Evolutionary conservation across 2,113 vertebrate species (phyloP).

Genomic region (Pelusios castaneus): DNA sequence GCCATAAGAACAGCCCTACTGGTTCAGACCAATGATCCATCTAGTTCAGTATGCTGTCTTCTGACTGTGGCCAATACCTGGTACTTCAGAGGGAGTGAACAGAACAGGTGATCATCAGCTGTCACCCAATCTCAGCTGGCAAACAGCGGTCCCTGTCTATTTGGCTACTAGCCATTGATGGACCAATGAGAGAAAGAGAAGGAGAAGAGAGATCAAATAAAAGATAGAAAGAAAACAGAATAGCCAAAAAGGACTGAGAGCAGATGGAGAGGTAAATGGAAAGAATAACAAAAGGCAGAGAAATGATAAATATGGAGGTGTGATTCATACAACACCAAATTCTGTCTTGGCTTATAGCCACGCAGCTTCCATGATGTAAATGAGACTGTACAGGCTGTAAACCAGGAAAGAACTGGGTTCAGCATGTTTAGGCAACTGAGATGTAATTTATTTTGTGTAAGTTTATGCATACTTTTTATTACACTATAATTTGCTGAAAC

Average conservation of each 20-base stretch:
- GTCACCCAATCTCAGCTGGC: no score
- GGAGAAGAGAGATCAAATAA: background rate
- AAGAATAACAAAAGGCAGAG: background rate
- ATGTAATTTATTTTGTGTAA: background rate
- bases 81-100: no score
- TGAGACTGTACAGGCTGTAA: background rate
- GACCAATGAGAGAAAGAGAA: background rate
- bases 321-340: background rate
- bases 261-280: no score
- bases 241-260: fast-evolving
- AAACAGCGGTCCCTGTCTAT: no score
- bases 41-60: no score
- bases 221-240: background rate
- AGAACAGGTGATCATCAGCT: no score
- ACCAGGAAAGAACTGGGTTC: background rate
- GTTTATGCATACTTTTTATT: fast-evolving
- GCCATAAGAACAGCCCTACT: no score
- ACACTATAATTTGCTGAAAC: background rate
- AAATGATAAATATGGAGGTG: background rate
- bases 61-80: no score
- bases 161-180: no score
- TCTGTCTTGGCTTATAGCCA: background rate
- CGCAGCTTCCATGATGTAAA: background rate
- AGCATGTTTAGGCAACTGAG: background rate
- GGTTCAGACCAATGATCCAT: no score